phyloP scores from a whole-genome alignment of 2,797 vertebrate genomes.

The Peromyscus aztecus region DNA sequence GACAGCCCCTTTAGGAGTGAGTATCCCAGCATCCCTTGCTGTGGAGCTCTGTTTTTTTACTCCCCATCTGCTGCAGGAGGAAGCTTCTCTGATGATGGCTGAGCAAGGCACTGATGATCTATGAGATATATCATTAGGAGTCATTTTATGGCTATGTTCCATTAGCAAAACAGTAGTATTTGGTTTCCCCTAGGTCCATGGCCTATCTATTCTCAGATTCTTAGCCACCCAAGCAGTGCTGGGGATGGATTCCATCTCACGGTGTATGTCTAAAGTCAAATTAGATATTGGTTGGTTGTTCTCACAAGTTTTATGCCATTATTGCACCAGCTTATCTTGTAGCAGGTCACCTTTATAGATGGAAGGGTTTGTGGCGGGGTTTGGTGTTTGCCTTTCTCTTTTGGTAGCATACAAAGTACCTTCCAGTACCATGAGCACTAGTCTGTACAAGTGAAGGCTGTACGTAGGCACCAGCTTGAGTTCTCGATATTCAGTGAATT shows the following conservation, averaged over 20 bases:
- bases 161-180: neutral
- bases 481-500: too few relatives aligned
- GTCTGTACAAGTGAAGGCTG: neutral
- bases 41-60: too few relatives aligned
- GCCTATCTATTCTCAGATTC: neutral
- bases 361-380: neutral
- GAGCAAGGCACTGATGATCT: neutral
- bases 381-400: neutral
- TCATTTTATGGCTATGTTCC: neutral
- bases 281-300: neutral
- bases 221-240: neutral
- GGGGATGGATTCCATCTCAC: neutral
- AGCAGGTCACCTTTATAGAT: neutral
- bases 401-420: neutral
- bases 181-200: too few relatives aligned
- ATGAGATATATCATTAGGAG: neutral
- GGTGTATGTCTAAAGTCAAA: neutral
- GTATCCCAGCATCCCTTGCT: too few relatives aligned
- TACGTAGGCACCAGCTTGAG: neutral
- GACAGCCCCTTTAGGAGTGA: neutral
- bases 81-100: neutral
- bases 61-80: neutral
- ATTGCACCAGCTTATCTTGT: neutral
- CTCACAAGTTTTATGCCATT: neutral
- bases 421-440: neutral